Percentiles rank a stretch among this genome's conserved stretches.
phyloP scores from a whole-genome alignment of 1,140 invertebrate genomes.

The Leguminivora glycinivorella region DNA sequence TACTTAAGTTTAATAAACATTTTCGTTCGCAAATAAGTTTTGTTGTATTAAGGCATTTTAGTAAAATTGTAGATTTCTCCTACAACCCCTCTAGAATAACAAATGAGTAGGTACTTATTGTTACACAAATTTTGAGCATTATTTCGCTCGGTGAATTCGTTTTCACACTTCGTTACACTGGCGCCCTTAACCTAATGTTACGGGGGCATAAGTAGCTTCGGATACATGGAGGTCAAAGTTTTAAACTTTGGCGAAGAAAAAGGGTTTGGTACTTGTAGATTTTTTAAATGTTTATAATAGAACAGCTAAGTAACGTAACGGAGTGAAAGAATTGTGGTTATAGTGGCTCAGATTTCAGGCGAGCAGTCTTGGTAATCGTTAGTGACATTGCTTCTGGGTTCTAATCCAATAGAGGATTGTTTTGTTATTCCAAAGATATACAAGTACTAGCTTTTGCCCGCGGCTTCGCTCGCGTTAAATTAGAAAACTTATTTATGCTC shows the following conservation, averaged over 20 bases:
- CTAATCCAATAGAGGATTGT: no score
- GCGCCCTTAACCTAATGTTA: background rate
- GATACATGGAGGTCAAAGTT: background rate
- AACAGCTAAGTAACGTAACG: no score
- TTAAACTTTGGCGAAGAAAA: background rate
- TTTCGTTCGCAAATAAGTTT: background rate
- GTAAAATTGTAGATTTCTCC: background rate
- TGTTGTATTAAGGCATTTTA: background rate
- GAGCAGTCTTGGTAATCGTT: no score
- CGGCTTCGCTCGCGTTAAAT: no score
- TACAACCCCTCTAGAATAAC: conserved; percentile 1
- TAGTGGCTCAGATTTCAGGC: no score
- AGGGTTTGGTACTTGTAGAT: background rate
- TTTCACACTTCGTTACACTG: conserved; percentile 13
- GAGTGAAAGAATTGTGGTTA: no score
- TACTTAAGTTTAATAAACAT: background rate
- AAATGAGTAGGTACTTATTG: conserved; percentile 4
- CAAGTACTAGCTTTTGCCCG: no score
- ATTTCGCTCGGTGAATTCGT: background rate
- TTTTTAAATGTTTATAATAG: no score
- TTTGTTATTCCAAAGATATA: no score
- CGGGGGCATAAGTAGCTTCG: conserved; percentile 1
- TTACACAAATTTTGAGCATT: background rate
- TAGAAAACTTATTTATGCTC: no score
- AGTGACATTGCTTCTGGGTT: no score